Base-by-base conservation (phyloP, 2,113 vertebrate genomes). In the Lophotis ruficrista region DNA sequence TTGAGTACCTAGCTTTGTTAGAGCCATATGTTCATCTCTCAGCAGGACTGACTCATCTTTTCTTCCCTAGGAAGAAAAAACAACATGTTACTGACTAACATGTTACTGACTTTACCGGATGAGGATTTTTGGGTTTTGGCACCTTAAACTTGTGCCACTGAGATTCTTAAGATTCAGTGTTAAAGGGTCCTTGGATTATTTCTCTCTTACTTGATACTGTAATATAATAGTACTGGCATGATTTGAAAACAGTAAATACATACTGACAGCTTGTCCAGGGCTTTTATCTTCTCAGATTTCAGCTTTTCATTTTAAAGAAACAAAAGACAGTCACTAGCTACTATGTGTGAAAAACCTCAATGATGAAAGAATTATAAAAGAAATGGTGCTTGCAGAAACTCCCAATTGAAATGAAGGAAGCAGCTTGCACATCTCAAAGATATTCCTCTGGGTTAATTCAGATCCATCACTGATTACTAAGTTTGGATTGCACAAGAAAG, bases 11-110 rank as follows among this genome's bases (percentile, higher is more conserved):
- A 83, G 86, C 73, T 92, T 95, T 87, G 33, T 81, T 92, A 72
- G 70, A 92, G 83, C 86, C 94, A 83, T 92, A 93, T 96, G 95
- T 92, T 94, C 81, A 5, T 85, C 61, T 92, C 92, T 92, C 92
- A 96, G 89, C 73, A 89, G 83, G 80, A 87, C 38, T 96, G 92
- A 96, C 64, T 95, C 88, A 95, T 92, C 38, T 78, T 92, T 92
- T 96, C 85, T 89, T 96, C 80, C 65, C 37, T 31, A 43, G 66
- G 81, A 95, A 81, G 47, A 20, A 77, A 92, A 93, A 76, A 6
- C 43, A 93, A 56, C 66, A 72, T 79, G 37, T 61, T 80, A 50
- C 72, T 84, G 86, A 38, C 43, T 60, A 93, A 60, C 62, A 72
- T 79, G 37, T 61, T 80, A 50, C 72, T 84, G 86, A 38, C 51